Conservation (phyloP, 2,888 invertebrate species). For the Colostygia pectinataria region DNA sequence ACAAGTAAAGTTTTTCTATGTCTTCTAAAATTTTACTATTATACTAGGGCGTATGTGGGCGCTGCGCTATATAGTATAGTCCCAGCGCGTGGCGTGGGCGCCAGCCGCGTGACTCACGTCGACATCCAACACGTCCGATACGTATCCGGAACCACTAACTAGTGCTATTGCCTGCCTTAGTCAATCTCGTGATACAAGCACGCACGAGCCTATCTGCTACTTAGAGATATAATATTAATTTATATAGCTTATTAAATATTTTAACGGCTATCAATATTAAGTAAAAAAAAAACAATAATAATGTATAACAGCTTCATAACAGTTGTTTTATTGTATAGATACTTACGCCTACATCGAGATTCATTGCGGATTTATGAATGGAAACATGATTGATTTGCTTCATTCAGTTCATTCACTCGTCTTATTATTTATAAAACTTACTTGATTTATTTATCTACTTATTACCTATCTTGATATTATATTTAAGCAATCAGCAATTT, state of each 20-base stretch:
- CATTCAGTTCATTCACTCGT: slow-evolving; percentile 60
- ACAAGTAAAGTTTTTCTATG: not conserved
- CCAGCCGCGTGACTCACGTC: slow-evolving; percentile 76
- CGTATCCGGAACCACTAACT: slow-evolving; percentile 82
- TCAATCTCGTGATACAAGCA: slow-evolving; percentile 56
- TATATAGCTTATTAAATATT: too few relatives aligned
- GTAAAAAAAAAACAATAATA: not conserved
- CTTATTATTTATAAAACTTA: slow-evolving; percentile 19
- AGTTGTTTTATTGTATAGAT: slow-evolving; percentile 60
- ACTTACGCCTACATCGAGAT: slow-evolving; percentile 62
- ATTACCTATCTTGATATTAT: too few relatives aligned
- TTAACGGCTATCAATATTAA: too few relatives aligned
- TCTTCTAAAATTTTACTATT: not conserved
- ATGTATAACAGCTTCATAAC: slow-evolving; percentile 37
- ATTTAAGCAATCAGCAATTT: not conserved
- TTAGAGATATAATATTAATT: too few relatives aligned
- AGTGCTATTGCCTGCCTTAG: slow-evolving; percentile 67
- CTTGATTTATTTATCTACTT: not conserved
- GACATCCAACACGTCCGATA: slow-evolving; percentile 83
- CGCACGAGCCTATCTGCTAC: slow-evolving; percentile 43
- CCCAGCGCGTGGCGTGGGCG: slow-evolving; percentile 60
- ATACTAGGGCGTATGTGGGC: slow-evolving; percentile 37
- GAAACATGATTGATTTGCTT: slow-evolving; percentile 59
- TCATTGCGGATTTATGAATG: slow-evolving; percentile 65
- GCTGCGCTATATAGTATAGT: slow-evolving; percentile 40